These are phyloP conservation scores for Pemphredon lugubris DNA, from an alignment of 2,888 invertebrate species.

Conservation along the genomic window DNA sequence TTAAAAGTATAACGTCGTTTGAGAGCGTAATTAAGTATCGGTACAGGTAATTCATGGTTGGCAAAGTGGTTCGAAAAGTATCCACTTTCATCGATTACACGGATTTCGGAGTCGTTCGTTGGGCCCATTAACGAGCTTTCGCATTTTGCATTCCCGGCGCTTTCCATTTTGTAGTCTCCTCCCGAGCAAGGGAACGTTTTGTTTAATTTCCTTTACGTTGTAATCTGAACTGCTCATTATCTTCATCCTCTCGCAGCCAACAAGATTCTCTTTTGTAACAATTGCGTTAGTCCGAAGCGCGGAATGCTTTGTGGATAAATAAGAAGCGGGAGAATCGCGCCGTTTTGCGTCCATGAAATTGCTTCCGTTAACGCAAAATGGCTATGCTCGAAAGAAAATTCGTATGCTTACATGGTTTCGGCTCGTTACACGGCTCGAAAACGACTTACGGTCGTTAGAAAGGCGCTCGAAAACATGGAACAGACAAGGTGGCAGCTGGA, in stretches of 20 bases:
- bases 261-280: neutral
- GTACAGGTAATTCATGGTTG: constrained; percentile 17
- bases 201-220: constrained; percentile 15
- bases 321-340: neutral
- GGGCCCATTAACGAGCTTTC: neutral
- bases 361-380: too few relatives aligned
- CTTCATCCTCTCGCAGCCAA: constrained; percentile 8
- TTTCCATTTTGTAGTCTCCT: constrained; percentile 10
- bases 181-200: neutral
- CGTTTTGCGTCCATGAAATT: too few relatives aligned
- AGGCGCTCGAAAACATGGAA: too few relatives aligned
- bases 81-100: neutral
- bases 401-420: too few relatives aligned
- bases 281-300: neutral
- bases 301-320: constrained; percentile 5
- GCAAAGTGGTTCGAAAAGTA: constrained; percentile 23
- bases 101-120: neutral
- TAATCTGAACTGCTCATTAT: constrained; percentile 37
- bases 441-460: too few relatives aligned
- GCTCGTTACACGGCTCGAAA: too few relatives aligned
- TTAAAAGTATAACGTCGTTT: constrained; percentile 24
- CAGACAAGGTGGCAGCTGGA: too few relatives aligned
- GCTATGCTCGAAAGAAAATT: too few relatives aligned
- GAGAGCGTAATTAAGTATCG: constrained; percentile 21
- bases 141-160: neutral